Conservation (phyloP, 1,140 invertebrate species). For the Leptopilina boulardi region DNA sequence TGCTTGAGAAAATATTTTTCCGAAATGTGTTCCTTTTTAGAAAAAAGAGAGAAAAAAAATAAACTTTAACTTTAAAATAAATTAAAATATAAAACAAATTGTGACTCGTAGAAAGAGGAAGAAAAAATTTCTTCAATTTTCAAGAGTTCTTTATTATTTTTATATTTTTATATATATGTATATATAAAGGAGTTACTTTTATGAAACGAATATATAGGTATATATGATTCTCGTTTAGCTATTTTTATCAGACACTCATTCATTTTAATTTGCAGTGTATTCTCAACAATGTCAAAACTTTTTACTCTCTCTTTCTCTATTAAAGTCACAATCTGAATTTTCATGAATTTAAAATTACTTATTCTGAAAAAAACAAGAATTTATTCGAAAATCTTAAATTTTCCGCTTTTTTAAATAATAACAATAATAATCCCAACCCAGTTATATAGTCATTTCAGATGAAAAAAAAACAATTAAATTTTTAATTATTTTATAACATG, state of each 20-base stretch:
- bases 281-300: not conserved
- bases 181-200: not conserved
- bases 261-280: conserved; percentile 4
- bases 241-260: not conserved
- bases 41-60: conserved; percentile 9
- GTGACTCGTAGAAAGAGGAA: not conserved
- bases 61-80: not conserved
- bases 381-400: not conserved
- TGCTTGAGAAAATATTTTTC: conserved; percentile 33
- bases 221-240: not conserved
- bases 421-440: too few species aligned
- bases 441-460: too few species aligned
- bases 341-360: not conserved
- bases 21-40: conserved; percentile 37
- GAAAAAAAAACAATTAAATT: too few species aligned
- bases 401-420: too few species aligned
- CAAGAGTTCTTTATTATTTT: not conserved
- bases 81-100: too few species aligned
- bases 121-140: not conserved
- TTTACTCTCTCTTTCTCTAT: not conserved
- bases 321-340: conserved; percentile 8
- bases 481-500: too few species aligned
- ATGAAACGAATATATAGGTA: not conserved
- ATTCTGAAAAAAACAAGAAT: not conserved
- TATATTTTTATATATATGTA: not conserved